These are phyloP conservation scores for Hirudinaria manillensis DNA, from an alignment of 2,888 invertebrate species.

Conservation along the genomic window DNA sequence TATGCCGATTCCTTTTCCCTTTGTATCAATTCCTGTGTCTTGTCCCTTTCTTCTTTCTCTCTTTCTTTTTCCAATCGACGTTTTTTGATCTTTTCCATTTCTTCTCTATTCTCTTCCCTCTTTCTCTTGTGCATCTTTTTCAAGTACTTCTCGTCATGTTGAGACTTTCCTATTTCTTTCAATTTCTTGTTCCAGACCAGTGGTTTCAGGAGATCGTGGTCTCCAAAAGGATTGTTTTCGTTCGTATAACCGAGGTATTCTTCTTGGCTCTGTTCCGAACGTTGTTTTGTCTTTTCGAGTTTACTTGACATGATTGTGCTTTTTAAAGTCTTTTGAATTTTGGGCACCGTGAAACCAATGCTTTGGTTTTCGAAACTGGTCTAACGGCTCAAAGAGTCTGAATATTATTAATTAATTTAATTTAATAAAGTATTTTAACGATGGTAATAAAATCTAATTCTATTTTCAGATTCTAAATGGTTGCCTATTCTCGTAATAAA, in stretches of 20 bases:
- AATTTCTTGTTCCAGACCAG: conserved; percentile 81
- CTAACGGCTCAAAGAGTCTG: no score
- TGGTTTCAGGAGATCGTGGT: conserved; percentile 83
- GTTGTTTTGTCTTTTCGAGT: background rate
- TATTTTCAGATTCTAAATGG: no score
- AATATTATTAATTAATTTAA: no score
- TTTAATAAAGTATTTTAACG: no score
- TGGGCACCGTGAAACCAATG: background rate
- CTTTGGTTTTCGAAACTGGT: no score
- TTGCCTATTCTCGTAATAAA: no score
- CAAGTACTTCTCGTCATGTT: conserved; percentile 61
- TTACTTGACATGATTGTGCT: background rate
- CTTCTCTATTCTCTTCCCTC: conserved; percentile 80
- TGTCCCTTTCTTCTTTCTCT: conserved; percentile 35
- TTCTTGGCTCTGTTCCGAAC: background rate
- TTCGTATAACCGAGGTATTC: conserved; percentile 75
- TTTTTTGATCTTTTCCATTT: conserved; percentile 89
- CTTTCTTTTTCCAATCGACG: conserved; percentile 76
- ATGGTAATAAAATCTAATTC: no score
- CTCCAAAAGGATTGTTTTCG: conserved; percentile 96
- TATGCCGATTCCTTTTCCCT: conserved; percentile 82
- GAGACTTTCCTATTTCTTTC: conserved; percentile 80
- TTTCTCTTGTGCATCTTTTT: conserved; percentile 77
- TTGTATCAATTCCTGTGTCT: conserved; percentile 64
- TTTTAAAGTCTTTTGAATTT: background rate